A percentile compares a stretch with the other conserved stretches of the same genome.
phyloP scores from a whole-genome alignment of 1,140 invertebrate genomes.

The Carcinoscorpius rotundicauda region DNA sequence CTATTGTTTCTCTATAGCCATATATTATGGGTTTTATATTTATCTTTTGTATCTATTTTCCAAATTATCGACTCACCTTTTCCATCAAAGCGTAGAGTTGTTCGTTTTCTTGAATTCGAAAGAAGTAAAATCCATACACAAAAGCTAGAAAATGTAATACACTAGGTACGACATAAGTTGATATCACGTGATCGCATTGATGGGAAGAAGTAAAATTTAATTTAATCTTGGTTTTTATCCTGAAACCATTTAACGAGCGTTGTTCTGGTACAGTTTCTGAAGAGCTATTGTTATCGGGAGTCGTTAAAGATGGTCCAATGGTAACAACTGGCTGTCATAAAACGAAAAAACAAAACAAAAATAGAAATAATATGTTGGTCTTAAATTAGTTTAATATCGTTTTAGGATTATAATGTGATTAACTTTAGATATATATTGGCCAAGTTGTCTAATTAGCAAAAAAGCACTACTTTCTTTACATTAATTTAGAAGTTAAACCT shows the following conservation, averaged over 20 bases:
- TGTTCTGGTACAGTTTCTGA: constrained; percentile 7
- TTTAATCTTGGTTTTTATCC: background rate
- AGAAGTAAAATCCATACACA: constrained; percentile 59
- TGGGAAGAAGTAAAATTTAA: background rate
- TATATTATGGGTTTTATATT: too few species aligned
- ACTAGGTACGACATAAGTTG: constrained; percentile 65
- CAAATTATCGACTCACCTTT: constrained; percentile 42
- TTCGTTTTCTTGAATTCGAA: constrained; percentile 69
- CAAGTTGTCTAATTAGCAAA: too few species aligned
- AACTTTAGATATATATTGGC: too few species aligned
- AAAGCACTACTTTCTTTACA: too few species aligned
- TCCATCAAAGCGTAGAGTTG: constrained; percentile 82
- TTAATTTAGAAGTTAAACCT: too few species aligned
- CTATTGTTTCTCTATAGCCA: too few species aligned
- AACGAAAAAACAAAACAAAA: background rate
- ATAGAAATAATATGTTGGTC: background rate
- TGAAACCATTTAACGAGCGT: constrained; percentile 9
- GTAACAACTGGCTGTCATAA: background rate
- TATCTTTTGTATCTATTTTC: too few species aligned
- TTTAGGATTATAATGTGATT: too few species aligned
- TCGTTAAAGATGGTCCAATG: constrained; percentile 2
- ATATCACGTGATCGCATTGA: constrained; percentile 31
- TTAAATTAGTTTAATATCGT: too few species aligned
- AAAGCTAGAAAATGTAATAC: constrained; percentile 60
- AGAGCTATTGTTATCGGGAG: constrained; percentile 4